These are phyloP conservation scores for Vultur gryphus DNA, from an alignment of 2,797 vertebrate genomes.

Conservation along the genomic window DNA sequence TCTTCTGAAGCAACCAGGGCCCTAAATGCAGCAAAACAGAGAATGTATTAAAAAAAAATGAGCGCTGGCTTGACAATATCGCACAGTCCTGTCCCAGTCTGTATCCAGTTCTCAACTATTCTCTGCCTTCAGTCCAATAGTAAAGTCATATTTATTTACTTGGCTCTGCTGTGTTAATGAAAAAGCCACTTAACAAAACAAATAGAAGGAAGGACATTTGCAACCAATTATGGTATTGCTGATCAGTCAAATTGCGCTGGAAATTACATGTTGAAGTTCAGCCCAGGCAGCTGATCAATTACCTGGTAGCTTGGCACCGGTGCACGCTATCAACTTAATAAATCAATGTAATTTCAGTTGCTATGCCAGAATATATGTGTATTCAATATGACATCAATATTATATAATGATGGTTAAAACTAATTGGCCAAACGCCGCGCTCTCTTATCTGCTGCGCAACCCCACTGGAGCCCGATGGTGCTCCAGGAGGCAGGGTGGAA, in stretches of 20 bases:
- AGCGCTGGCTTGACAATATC: background rate
- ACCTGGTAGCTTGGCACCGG: constrained; percentile 55
- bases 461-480: background rate
- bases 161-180: constrained; percentile 68
- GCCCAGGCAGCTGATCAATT: constrained; percentile 67
- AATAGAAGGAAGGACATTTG: constrained; percentile 73
- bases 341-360: constrained; percentile 46
- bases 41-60: background rate
- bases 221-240: constrained; percentile 78
- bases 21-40: background rate
- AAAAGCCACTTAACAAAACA: constrained; percentile 71
- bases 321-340: constrained; percentile 49
- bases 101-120: background rate
- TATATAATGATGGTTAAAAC: background rate
- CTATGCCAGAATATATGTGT: background rate
- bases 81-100: background rate
- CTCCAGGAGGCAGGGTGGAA: background rate
- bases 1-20: background rate
- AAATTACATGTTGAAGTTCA: constrained; percentile 70
- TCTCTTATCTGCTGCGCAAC: background rate
- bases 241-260: constrained; percentile 74
- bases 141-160: constrained; percentile 39
- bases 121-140: constrained; percentile 13
- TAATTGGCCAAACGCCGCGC: background rate
- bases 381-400: constrained; percentile 20